Evolutionary conservation across 2,888 invertebrate genomes (phyloP).

Genomic region (Nymphalis urticae): DNA sequence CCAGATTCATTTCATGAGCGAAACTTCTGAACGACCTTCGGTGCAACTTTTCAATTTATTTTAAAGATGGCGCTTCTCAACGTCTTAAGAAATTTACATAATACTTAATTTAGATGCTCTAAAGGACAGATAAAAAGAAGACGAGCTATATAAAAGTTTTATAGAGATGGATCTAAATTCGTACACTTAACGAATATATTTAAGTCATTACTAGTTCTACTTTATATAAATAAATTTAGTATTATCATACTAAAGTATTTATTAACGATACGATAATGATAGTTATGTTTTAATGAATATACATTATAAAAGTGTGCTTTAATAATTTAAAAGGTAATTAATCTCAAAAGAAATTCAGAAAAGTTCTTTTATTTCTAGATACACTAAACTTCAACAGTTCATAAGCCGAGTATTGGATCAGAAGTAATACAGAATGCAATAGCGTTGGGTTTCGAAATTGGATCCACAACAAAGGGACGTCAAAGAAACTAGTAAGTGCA

Average conservation of each 20-base stretch:
- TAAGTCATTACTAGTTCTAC: too few relatives aligned
- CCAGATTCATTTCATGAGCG: slow-evolving; percentile 72
- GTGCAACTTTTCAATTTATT: slow-evolving; percentile 74
- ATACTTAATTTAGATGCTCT: slow-evolving; percentile 45
- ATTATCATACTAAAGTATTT: too few relatives aligned
- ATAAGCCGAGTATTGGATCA: slow-evolving; percentile 39
- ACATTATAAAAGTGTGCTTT: background rate
- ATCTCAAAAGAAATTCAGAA: background rate
- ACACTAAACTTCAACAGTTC: slow-evolving; percentile 25
- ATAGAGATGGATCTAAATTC: background rate
- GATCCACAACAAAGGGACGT: slow-evolving; percentile 75
- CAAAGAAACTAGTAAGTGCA: slow-evolving; percentile 79
- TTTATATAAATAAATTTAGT: too few relatives aligned
- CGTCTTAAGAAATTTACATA: slow-evolving; percentile 74
- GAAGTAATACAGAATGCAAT: slow-evolving; percentile 46
- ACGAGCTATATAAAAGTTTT: background rate
- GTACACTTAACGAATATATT: too few relatives aligned
- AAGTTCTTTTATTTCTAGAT: slow-evolving; percentile 2
- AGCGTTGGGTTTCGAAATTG: slow-evolving; percentile 67
- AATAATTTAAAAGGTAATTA: background rate
- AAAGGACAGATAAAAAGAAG: slow-evolving; percentile 27
- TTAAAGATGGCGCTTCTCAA: slow-evolving; percentile 57
- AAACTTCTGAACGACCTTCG: slow-evolving; percentile 79
- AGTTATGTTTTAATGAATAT: background rate
- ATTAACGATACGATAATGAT: too few relatives aligned